Evolutionary conservation across 2,113 vertebrate species (phyloP), one percentile per base, ranked within the genome.

Genomic region (Hydropotes inermis): DNA sequence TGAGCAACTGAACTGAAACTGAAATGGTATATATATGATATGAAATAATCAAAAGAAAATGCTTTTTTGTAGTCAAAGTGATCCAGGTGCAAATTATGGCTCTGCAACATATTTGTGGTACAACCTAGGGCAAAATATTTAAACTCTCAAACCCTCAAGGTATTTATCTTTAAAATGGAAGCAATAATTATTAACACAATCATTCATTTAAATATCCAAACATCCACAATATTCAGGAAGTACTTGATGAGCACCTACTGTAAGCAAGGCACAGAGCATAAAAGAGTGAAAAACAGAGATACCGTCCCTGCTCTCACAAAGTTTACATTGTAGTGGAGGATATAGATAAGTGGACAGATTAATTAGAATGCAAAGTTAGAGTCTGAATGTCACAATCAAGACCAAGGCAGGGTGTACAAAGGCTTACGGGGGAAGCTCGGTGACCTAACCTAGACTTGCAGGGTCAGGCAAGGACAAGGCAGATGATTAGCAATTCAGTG

Each of bases 391-490:
- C 55, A n/a, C 9, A 10, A 19, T 14, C 5, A 50, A 93, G 85
- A 39, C 91, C 43, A 33, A 91, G 50, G 58, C 28, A 39, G 33
- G 57, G n/a, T 39, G 6, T 0, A n/a, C n/a, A 47, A 43, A 9
- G 19, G 36, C 27, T 78, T 7, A 15, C 0, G 1, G 45, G 54
- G 52, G 13, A 92, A 50, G 28, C 74, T n/a, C 19, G n/a, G 25
- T 0, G 47, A 52, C 67, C n/a, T 25, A 84, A 28, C 9, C 21
- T 19, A 76, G 89, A 82, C 47, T 67, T 16, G 1, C 11, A 45
- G 87, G 91, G 95, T 97, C 91, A 95, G 82, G 83, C 79, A 50
- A 96, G 98, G 98, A 96, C 89, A 45, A 10, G 0, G 45, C 0
- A 23, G 95, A 45, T 23, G 94, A 96, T 28, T 0, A 92, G 76